Base-by-base conservation (phyloP, 1,140 invertebrate genomes). In the Trichonephila clavipes region DNA sequence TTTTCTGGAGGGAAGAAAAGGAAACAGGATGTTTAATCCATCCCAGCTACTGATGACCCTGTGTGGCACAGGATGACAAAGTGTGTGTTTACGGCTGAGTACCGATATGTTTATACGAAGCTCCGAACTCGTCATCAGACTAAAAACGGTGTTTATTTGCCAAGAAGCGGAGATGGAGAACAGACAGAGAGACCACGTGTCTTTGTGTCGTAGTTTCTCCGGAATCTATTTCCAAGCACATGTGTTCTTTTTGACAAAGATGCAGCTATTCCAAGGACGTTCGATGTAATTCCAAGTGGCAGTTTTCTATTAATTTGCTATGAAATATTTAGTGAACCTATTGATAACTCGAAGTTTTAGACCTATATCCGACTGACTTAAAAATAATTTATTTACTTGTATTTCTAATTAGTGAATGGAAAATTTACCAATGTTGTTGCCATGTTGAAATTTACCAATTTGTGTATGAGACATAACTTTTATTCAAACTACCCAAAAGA, bases 101-200 rank as follows among this genome's bases (percentile, higher is more conserved):
- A 58, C 82, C 19, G 82, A 24, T 58, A n/a, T 85, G 82, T 85
- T 85, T 85, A 85, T 59, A 28, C 82, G 21, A 85, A 59, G 51
- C 82, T 21, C 82, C 14, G 58, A 58, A 85, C 82, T 51, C 82
- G 82, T 85, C 82, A 85, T 85, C 82, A 44, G 44, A 59, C 44
- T 58, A 85, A 85, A 85, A 85, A 59, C 82, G 82, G 58, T 85
- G 82, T 85, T 85, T 85, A 85, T 85, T 85, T 85, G 82, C 82
- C 44, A 19, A 58, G 82, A 28, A 77, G 24, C 34, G 82, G 82
- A 85, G 82, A 85, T 85, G 82, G 82, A 85, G 82, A 85, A 51
- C 82, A 85, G 72, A 77, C 69, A 72, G 82, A 44, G 21, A 19
- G 40, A 58, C 82, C 82, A 85, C 82, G 58, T 85, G 82, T 85